These are phyloP conservation scores for Belonocnema kinseyi DNA, from an alignment of 1,140 invertebrate genomes.

Conservation along the genomic window DNA sequence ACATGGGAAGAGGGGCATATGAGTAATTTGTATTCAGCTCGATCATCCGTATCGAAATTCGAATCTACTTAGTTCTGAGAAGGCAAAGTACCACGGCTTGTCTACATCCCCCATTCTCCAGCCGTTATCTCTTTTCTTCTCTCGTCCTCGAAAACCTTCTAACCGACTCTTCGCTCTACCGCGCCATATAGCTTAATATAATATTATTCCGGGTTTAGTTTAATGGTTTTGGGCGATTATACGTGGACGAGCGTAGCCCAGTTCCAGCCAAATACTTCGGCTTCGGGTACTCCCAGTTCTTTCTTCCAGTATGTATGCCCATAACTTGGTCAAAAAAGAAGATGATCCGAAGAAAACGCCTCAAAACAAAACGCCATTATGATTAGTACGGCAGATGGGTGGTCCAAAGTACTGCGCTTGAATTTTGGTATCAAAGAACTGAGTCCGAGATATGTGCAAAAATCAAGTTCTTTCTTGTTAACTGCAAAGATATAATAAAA, in stretches of 20 bases:
- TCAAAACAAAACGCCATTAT: conserved; percentile 72
- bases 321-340: conserved; percentile 47
- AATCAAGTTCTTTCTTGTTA: no score
- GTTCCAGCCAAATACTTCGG: conserved; percentile 59
- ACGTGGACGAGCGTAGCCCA: conserved; percentile 61
- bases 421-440: conserved; percentile 37
- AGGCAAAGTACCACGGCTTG: conserved; percentile 56
- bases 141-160: conserved; percentile 48
- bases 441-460: no score
- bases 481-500: no score
- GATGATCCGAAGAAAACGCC: conserved; percentile 61
- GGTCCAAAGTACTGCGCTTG: conserved; percentile 69
- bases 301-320: conserved; percentile 43
- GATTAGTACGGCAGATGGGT: conserved; percentile 70
- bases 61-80: conserved; percentile 77
- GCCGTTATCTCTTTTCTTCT: conserved; percentile 34
- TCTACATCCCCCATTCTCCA: conserved; percentile 38
- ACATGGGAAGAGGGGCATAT: conserved; percentile 70
- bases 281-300: conserved; percentile 57
- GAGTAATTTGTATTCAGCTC: conserved; percentile 77
- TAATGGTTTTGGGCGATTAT: conserved; percentile 76
- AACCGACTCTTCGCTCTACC: conserved; percentile 55
- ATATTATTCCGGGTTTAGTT: conserved; percentile 77
- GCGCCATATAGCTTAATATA: conserved; percentile 72
- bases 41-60: conserved; percentile 77